Base-by-base conservation (phyloP, 1,140 invertebrate genomes). In the Choristoneura fumiferana region DNA sequence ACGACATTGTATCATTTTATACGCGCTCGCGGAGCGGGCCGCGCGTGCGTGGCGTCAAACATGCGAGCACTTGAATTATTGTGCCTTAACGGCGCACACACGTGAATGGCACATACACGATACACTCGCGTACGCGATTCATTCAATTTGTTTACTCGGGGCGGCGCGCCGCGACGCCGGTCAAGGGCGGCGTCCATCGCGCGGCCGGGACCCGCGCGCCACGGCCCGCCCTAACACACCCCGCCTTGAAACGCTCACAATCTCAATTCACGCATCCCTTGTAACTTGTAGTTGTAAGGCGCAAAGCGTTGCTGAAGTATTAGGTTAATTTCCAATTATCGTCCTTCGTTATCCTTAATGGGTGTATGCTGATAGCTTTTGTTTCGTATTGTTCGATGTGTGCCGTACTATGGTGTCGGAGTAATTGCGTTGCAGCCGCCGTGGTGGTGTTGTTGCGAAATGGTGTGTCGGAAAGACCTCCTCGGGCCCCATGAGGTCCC, bases 111-210 rank as follows among this genome's bases (percentile, higher is more conserved):
- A 69, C 69, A 67, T 71, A 76, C 63, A 60, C 22, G 69, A 77
- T 72, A 72, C 73, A 71, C 72, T 73, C 77, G 71, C 70, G 78
- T 81, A 85, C 82, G 82, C 84, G 77, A 75, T 85, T 83, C 84
- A 88, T 88, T 88, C 84, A 88, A 88, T 84, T 81, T 84, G 83
- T 84, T 86, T 84, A 86, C 82, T 61, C 76, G 63, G 57, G 62
- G 45, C 63, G 66, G 62, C 72, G 64, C 57, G 67, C 66, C 76
- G n/a, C n/a, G 74, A 70, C 77, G 73, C 64, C 79, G 78, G 78
- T 82, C 81, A 84, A 86, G 81, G 79, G 70, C 76, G 70, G 15
- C 61, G 65, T 87, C 68, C 84, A 85, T 84, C 69, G 81, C 76
- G 62, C 74, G 79, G 67, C 62, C 58, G 29, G 37, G 49, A 65